Evolutionary conservation across 2,888 invertebrate genomes (phyloP), one percentile per base, ranked within the genome.

Genomic region (Acheta domesticus): DNA sequence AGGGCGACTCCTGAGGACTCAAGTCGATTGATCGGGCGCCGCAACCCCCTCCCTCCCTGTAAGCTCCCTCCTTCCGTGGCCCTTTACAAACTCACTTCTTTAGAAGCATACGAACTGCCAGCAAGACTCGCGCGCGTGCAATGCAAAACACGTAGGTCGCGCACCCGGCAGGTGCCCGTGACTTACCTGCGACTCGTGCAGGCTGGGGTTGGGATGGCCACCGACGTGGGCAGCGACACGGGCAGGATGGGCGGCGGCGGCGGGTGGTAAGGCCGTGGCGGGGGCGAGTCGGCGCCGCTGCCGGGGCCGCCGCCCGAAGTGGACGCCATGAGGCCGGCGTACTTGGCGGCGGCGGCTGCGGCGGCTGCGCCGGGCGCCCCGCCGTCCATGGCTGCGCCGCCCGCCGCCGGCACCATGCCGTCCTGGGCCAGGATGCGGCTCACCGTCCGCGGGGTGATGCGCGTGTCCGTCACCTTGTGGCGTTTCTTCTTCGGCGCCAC

Each of bases 401-500:
- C 84, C 50, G 85, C 91, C 79, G 91, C 91, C 81, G 93, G 92
- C 79, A 92, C 92, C 84, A 92, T 91, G 77, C 93, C 94, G 84
- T 96, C 95, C 86, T 93, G 93, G 78, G 94, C 95, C 84, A 96
- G 88, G 83, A 96, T 93, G 83, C 96, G 90, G 86, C 95, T 95
- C 76, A 96, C 96, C 77, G 96, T 96, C 83, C 96, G 91, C 36
- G 96, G 96, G 50, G 96, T 96, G 83, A 97, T 95, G 84, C 97
- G 90, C 79, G 96, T 96, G 86, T 97, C 97, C 73, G 98, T 98
- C 85, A 97, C 96, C 93, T 98, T 98, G 86, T 98, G 97, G 80
- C 98, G 91, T 89, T 97, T 98, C 90, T 97, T 98, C 88, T 97
- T 97, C 2, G 96, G 96, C 77, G 96, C 95, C 83, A 98, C 96